Base-by-base conservation (phyloP, 2,797 vertebrate genomes). In the Benthosema pterotum region DNA sequence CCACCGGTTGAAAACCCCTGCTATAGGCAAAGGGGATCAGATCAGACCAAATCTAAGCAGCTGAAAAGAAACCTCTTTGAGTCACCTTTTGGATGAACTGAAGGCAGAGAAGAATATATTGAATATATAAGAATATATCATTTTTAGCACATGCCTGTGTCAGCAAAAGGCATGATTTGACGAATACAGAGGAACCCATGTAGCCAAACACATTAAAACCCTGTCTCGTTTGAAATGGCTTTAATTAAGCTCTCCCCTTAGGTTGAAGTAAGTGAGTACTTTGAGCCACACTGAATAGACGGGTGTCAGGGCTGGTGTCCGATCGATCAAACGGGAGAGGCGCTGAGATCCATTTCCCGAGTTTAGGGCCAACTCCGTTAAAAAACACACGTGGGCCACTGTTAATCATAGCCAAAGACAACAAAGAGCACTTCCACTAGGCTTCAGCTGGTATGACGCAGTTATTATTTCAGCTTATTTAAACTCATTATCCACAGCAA, bases 381-480 rank as follows among this genome's bases (percentile, higher is more conserved):
- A 48, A 72, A 71, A 82, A 63, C 2, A 4, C 74, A 71, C 25
- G 45, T 52, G 66, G 28, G 69, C 48, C 56, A 1, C 70, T 76
- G 65, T 70, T 82, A 80, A 89, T 83, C 81, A 81, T 74, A 75
- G 71, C 60, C 53, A 45, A 43, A 47, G 56, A 58, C 80, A 83
- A 84, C 78, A 88, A 88, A 87, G 72, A 51, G 32, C 71, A 60
- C 61, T 78, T 88, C 73, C 74, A 69, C 48, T 69, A 74, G 64
- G 45, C 67, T 65, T 82, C 71, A 77, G 72, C 69, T 63, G 77
- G 66, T 73, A 72, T 89, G 79, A 91, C 74, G 66, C 76, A 85
- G 50, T 91, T 86, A 83, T 83, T 91, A 83, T 83, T 91, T 93
- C 82, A 85, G 80, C 83, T 86, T 91, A 87, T 86, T 90, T 93